These are phyloP conservation scores for Myiozetetes cayanensis DNA, from an alignment of 2,113 vertebrate genomes.

Conservation along the genomic window DNA sequence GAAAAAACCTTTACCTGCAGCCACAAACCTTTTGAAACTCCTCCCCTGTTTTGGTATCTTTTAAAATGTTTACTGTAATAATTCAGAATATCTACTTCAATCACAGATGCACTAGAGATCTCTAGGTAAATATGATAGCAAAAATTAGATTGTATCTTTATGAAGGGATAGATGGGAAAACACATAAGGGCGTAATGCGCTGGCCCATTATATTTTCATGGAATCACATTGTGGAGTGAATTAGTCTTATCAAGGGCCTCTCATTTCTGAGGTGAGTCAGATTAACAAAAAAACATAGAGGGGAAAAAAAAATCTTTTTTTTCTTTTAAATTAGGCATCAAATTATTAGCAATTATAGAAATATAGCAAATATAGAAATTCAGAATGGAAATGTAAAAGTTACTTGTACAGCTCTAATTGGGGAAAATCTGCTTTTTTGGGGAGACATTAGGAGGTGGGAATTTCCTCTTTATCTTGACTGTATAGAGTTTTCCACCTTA, in stretches of 20 bases:
- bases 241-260: neutral
- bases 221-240: neutral
- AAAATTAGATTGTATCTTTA: neutral
- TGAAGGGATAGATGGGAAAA: neutral
- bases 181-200: fast-evolving
- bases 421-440: neutral
- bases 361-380: neutral
- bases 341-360: neutral
- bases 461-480: neutral
- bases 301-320: fast-evolving
- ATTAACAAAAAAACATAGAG: neutral
- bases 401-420: neutral
- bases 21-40: neutral
- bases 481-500: neutral
- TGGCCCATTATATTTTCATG: neutral
- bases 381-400: neutral
- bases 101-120: neutral
- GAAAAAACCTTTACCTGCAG: neutral
- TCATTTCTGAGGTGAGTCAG: neutral
- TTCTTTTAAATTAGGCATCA: neutral
- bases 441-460: neutral
- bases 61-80: neutral
- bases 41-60: neutral
- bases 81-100: neutral
- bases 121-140: neutral